Base-by-base conservation (phyloP, 2,888 invertebrate species). In the Stegophylla sp. region DNA sequence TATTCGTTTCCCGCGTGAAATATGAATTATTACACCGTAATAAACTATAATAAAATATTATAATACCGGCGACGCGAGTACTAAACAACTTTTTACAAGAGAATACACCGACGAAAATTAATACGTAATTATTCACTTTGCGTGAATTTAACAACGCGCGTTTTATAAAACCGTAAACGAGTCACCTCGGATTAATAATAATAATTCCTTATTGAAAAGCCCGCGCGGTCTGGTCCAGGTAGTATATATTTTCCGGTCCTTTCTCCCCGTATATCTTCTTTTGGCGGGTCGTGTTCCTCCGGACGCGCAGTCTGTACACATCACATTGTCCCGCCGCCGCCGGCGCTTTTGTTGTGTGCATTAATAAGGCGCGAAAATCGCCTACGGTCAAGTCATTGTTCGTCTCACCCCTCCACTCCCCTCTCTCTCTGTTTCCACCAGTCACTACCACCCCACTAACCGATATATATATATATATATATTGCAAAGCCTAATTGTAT, bases 281-380 rank as follows among this genome's bases (percentile, higher is more conserved):
- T n/a, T n/a, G n/a, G 4, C 28, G 4, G 61, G 61, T 61, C 61
- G 28, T 34, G 28, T 61, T 61, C 28, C 61, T 61, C 28, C 61
- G 28, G 28, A 28, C 61, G 17, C 5, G 17, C 59, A 3, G 61
- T 51, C 28, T 1, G 15, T 34, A 34, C 23, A 41, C 61, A 61
- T 63, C 28, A n/a, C 48, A 34, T 5, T n/a, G n/a, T n/a, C n/a
- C n/a, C n/a, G n/a, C n/a, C n/a, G n/a, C n/a, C n/a, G n/a, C 45
- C 73, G 4, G 20, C 2, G 64, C 64, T 75, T 75, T 64, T 64
- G 75, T 75, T 75, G 75, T 75, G 75, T 34, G 17, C 45, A 41
- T 45, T 28, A n/a, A 20, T 61, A 61, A 64, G 64, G 64, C 23
- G 64, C 64, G 34, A 72, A 72, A 72, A 59, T 59, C 17, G 15